Evolutionary conservation across 2,113 vertebrate species (phyloP).

Genomic region (Caloenas nicobarica): DNA sequence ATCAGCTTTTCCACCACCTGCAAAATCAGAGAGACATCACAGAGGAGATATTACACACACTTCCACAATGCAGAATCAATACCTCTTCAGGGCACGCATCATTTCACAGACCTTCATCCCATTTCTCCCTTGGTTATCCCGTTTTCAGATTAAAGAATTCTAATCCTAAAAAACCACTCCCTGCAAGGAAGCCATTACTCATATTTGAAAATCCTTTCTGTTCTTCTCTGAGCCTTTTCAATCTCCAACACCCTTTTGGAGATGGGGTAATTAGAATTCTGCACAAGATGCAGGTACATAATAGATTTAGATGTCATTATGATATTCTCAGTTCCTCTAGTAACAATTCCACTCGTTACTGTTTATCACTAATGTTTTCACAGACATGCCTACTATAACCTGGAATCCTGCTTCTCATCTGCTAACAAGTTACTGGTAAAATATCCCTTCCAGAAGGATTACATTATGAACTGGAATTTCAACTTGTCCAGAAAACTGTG

Average conservation of each 20-base stretch:
- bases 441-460: not conserved
- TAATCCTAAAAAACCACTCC: not conserved
- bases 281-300: not conserved
- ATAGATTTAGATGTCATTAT: not conserved
- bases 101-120: not conserved
- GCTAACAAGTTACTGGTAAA: not conserved
- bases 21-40: not conserved
- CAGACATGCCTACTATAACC: not conserved
- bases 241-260: not conserved
- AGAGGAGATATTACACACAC: not conserved
- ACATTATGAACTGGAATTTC: not conserved
- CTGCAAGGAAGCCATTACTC: not conserved
- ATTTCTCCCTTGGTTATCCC: not conserved
- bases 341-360: not conserved
- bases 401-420: not conserved
- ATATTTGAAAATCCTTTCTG: not conserved
- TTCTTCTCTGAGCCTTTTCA: not conserved
- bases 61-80: not conserved
- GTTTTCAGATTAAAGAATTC: not conserved
- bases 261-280: not conserved
- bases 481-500: not conserved
- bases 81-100: not conserved
- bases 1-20: constrained; percentile 79
- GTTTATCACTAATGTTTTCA: not conserved
- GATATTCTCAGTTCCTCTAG: not conserved